Percentiles rank a stretch among this genome's conserved stretches.
Evolutionary conservation across 1,140 invertebrate genomes (phyloP).

Genomic region (Apis dorsata): DNA sequence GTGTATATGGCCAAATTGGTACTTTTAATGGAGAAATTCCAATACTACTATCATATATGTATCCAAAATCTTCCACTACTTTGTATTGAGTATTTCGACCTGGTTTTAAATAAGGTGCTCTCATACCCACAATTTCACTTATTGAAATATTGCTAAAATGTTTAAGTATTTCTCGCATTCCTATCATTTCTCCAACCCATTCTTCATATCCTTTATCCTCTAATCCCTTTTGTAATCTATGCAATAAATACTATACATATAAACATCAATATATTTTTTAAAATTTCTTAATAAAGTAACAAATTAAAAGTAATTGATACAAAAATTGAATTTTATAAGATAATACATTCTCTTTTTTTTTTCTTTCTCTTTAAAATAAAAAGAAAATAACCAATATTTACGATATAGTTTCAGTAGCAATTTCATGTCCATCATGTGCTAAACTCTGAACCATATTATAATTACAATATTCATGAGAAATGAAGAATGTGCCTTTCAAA

Average conservation of each 20-base stretch:
- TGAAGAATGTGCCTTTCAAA: conserved; percentile 95
- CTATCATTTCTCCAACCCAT: conserved; percentile 96
- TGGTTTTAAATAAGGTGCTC: conserved; percentile 94
- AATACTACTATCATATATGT: conserved; percentile 95
- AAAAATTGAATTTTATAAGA: not conserved
- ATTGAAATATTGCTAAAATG: conserved; percentile 91
- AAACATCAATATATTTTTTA: not conserved
- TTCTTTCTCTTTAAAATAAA: not conserved
- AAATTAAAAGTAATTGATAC: not conserved
- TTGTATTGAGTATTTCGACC: conserved; percentile 95
- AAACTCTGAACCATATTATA: conserved; percentile 95
- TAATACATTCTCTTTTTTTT: too few relatives aligned
- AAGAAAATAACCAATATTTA: conserved; percentile 74
- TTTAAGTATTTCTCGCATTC: conserved; percentile 92
- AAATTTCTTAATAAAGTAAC: not conserved
- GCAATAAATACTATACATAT: conserved; percentile 20
- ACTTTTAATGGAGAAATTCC: conserved; percentile 89
- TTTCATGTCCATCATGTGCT: conserved; percentile 94
- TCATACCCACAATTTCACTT: conserved; percentile 91
- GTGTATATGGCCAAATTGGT: conserved; percentile 96
- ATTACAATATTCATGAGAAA: conserved; percentile 97
- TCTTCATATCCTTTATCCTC: conserved; percentile 94
- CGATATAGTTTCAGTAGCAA: conserved; percentile 94
- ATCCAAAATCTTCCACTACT: conserved; percentile 94
- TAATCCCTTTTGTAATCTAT: conserved; percentile 86